A percentile compares a stretch with the other conserved stretches of the same genome.
phyloP scores from a whole-genome alignment of 1,140 invertebrate genomes.

The Heliconius eleuchia region DNA sequence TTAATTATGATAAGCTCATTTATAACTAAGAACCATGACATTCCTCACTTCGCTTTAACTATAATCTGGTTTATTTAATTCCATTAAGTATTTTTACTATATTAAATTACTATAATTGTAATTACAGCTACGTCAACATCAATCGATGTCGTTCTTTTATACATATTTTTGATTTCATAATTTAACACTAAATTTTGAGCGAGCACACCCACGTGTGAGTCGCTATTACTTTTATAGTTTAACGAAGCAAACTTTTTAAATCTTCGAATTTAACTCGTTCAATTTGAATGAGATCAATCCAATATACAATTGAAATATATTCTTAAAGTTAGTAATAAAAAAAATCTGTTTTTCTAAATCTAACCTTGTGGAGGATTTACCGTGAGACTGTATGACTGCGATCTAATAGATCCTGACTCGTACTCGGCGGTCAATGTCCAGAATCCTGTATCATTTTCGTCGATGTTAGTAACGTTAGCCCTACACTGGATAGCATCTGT shows the following conservation, averaged over 20 bases:
- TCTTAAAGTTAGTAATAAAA: neutral
- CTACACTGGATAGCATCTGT: conserved; percentile 32
- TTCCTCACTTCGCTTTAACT: neutral
- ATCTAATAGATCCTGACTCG: neutral
- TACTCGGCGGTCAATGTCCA: conserved; percentile 39
- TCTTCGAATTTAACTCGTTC: neutral
- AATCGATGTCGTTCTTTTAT: too few relatives aligned
- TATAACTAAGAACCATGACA: neutral
- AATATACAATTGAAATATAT: too few relatives aligned
- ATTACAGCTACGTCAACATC: neutral
- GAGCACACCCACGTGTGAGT: too few relatives aligned
- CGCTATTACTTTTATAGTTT: too few relatives aligned
- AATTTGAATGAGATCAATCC: neutral
- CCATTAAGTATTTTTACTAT: neutral
- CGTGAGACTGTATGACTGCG: conserved; percentile 40
- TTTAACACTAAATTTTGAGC: too few relatives aligned
- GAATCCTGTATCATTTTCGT: conserved; percentile 40
- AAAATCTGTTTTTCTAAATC: conserved; percentile 9
- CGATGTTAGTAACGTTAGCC: conserved; percentile 34
- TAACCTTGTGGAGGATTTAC: conserved; percentile 43
- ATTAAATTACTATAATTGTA: neutral
- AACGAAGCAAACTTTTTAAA: neutral
- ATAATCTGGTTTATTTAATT: neutral
- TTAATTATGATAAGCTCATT: neutral
- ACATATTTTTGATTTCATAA: too few relatives aligned